A percentile compares a stretch with the other conserved stretches of the same genome.
phyloP scores from a whole-genome alignment of 2,113 vertebrate species.

The Rhagologus leucostigma region DNA sequence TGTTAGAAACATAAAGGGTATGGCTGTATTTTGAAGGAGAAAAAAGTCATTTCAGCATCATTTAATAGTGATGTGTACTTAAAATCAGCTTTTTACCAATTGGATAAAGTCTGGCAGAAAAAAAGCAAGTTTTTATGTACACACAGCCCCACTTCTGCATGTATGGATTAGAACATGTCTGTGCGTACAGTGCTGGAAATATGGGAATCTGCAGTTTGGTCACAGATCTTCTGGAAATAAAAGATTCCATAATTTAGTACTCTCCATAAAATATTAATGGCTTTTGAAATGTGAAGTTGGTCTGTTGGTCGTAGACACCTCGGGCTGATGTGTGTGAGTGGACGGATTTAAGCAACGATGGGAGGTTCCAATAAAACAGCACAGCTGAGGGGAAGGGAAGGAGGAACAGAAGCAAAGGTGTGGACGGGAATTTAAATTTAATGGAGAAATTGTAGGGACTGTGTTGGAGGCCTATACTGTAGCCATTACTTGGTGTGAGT shows the following conservation, averaged over 20 bases:
- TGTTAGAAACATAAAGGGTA: constrained; percentile 47
- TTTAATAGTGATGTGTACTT: constrained; percentile 9
- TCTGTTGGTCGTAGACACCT: neutral
- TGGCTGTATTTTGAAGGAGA: neutral
- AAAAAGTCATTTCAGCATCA: constrained; percentile 39
- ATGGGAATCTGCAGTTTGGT: neutral
- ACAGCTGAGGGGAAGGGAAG: neutral
- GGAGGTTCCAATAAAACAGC: neutral
- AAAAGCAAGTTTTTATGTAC: neutral
- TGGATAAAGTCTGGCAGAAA: constrained; percentile 19
- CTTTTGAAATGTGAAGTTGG: neutral
- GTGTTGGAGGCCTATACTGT: neutral
- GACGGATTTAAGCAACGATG: neutral
- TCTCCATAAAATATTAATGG: constrained; percentile 7
- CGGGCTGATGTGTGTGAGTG: neutral
- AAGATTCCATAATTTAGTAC: constrained; percentile 1
- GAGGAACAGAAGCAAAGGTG: neutral
- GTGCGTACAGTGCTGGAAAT: neutral
- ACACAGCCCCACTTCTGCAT: neutral
- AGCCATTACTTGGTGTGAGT: neutral
- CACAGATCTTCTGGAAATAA: constrained; percentile 4
- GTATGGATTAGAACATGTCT: neutral
- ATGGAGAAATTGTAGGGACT: too few relatives aligned
- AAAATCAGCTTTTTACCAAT: constrained; percentile 30
- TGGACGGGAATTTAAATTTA: neutral